Conservation (phyloP, 2,797 vertebrate species). For the Craterocephalus amniculus region DNA sequence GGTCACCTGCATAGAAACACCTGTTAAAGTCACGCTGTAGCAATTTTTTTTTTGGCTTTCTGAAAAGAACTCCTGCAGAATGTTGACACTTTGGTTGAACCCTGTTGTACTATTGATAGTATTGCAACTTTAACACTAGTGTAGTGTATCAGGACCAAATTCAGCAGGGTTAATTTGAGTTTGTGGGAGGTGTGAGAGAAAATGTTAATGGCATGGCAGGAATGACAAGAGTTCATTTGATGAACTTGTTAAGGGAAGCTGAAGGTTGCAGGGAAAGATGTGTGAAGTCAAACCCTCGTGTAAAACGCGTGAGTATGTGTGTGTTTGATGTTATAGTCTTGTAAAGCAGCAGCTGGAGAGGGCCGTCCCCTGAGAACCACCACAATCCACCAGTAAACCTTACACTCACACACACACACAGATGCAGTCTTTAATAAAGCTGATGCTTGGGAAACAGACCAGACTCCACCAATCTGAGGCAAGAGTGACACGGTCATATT, state of each 20-base stretch:
- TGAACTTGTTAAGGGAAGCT: slow-evolving; percentile 69
- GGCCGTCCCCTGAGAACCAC: slow-evolving; percentile 78
- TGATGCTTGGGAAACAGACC: slow-evolving; percentile 69
- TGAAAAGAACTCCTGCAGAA: neutral
- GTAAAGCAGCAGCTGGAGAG: slow-evolving; percentile 85
- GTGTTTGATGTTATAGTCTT: slow-evolving; percentile 84
- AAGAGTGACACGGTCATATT: slow-evolving; percentile 61
- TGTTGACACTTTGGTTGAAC: neutral
- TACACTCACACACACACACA: slow-evolving; percentile 49
- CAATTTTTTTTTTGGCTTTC: neutral
- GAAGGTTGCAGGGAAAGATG: slow-evolving; percentile 61
- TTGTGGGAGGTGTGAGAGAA: slow-evolving; percentile 24
- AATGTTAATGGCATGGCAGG: slow-evolving; percentile 26
- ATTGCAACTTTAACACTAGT: neutral
- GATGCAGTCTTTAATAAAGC: slow-evolving; percentile 76
- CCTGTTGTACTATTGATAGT: neutral
- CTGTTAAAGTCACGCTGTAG: slow-evolving; percentile 26
- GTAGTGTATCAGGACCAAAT: neutral
- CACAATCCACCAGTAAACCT: slow-evolving; percentile 80
- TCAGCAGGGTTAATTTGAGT: neutral
- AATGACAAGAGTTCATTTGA: slow-evolving; percentile 64
- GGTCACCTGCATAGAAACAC: slow-evolving; percentile 27
- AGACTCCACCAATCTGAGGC: slow-evolving; percentile 57
- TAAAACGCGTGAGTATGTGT: slow-evolving; percentile 60
- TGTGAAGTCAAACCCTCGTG: slow-evolving; percentile 65